Conservation (phyloP, 2,113 vertebrate genomes). For the Malurus melanocephalus region DNA sequence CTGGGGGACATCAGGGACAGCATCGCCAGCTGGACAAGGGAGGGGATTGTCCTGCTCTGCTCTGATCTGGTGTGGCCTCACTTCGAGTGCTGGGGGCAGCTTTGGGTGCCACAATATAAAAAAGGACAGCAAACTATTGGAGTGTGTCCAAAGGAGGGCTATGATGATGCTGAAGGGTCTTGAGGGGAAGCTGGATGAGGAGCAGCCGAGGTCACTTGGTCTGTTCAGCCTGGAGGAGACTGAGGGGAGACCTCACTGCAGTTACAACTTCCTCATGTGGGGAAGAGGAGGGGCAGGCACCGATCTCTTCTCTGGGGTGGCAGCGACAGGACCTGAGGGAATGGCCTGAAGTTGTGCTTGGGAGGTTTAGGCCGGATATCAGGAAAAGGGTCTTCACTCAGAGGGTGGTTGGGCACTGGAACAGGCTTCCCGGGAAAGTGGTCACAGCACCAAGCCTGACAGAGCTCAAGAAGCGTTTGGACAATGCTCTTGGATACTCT, state of each 20-base stretch:
- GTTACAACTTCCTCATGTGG: rapidly evolving
- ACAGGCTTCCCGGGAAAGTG: background rate
- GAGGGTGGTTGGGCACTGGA: background rate
- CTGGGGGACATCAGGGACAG: background rate
- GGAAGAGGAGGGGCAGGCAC: background rate
- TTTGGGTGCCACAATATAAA: rapidly evolving
- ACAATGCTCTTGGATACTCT: background rate
- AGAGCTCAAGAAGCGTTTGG: background rate
- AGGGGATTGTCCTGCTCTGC: background rate
- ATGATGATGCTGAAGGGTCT: background rate
- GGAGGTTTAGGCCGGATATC: background rate
- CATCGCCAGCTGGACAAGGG: rapidly evolving
- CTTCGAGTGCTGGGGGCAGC: rapidly evolving
- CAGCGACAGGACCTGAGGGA: rapidly evolving
- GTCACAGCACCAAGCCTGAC: background rate
- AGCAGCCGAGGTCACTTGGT: background rate
- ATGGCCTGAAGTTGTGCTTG: background rate
- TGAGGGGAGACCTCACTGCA: background rate
- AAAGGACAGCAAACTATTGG: background rate
- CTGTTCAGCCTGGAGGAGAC: background rate
- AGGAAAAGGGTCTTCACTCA: background rate
- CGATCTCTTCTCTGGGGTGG: background rate
- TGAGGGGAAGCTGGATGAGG: rapidly evolving
- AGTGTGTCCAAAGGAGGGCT: background rate
- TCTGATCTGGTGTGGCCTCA: background rate